These are phyloP conservation scores for Gymnocephalus cernua DNA, from an alignment of 2,113 vertebrate genomes.

Conservation along the genomic window DNA sequence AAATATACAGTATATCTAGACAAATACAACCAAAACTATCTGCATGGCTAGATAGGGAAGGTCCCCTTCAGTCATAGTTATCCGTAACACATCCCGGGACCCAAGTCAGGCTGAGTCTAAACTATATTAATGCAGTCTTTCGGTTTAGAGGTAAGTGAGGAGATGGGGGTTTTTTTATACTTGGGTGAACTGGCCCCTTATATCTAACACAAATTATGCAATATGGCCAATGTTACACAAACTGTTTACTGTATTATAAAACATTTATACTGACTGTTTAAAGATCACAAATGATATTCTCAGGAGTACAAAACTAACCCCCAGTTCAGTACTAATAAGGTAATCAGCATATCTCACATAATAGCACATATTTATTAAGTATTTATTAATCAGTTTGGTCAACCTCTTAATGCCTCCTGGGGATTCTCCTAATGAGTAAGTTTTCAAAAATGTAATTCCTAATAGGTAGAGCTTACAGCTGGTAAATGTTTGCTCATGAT, in stretches of 20 bases:
- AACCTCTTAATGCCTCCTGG: conserved; percentile 10
- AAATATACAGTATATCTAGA: background rate
- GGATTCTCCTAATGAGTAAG: conserved; percentile 41
- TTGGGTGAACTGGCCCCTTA: background rate
- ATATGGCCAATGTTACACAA: background rate
- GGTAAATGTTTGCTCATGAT: conserved; percentile 47
- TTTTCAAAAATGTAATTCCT: conserved; percentile 43
- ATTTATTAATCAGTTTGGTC: conserved; percentile 40
- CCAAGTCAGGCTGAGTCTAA: background rate
- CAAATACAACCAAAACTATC: background rate
- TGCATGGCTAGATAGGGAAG: too few species aligned
- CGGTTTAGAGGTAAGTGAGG: background rate
- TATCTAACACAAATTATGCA: background rate
- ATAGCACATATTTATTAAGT: conserved; percentile 27
- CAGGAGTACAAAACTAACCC: background rate
- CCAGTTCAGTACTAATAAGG: conserved; percentile 15
- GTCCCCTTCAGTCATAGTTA: too few species aligned
- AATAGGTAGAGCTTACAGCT: conserved; percentile 36
- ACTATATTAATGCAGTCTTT: too few species aligned
- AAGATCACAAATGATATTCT: conserved; percentile 9
- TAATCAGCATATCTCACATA: conserved; percentile 38
- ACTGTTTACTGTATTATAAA: conserved; percentile 22
- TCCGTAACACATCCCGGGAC: too few species aligned
- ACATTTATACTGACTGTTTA: conserved; percentile 14
- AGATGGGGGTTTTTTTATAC: background rate